A percentile compares a stretch with the other conserved stretches of the same genome.
phyloP scores from a whole-genome alignment of 37 sponge, comb jelly and placozoan genomes.

The Aphrocallistes beatrix region DNA sequence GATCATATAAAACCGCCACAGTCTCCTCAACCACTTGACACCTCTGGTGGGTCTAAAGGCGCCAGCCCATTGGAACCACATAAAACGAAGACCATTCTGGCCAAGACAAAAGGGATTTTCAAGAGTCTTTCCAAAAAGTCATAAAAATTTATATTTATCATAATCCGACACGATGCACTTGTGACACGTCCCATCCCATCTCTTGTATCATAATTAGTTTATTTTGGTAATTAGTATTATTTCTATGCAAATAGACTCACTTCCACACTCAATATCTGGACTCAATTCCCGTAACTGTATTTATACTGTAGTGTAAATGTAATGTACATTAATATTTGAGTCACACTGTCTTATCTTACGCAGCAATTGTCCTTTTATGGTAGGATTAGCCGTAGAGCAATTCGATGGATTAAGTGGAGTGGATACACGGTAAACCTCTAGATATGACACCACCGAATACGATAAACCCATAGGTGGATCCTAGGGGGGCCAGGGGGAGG shows the following conservation, averaged over 20 bases:
- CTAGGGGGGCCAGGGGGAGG: too few species aligned
- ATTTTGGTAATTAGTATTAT: neutral
- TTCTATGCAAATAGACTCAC: neutral
- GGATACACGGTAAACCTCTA: too few species aligned
- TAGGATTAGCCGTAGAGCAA: too few species aligned
- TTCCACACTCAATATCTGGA: neutral
- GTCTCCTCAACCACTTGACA: neutral
- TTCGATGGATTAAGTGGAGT: too few species aligned
- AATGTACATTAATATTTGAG: too few species aligned
- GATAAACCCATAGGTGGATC: too few species aligned
- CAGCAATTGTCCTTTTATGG: too few species aligned
- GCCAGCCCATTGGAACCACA: neutral
- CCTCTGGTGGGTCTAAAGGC: neutral
- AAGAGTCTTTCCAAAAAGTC: constrained; percentile 11
- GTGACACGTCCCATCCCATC: neutral
- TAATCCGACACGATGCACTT: too few species aligned
- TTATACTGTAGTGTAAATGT: too few species aligned
- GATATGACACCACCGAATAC: too few species aligned
- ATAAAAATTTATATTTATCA: neutral
- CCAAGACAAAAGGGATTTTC: neutral
- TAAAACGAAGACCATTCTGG: neutral
- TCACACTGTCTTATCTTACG: too few species aligned
- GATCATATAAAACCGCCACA: neutral
- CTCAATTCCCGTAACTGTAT: too few species aligned
- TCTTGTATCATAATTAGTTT: neutral